phyloP scores from a whole-genome alignment of 2,113 vertebrate species.

The Litocranius walleri region DNA sequence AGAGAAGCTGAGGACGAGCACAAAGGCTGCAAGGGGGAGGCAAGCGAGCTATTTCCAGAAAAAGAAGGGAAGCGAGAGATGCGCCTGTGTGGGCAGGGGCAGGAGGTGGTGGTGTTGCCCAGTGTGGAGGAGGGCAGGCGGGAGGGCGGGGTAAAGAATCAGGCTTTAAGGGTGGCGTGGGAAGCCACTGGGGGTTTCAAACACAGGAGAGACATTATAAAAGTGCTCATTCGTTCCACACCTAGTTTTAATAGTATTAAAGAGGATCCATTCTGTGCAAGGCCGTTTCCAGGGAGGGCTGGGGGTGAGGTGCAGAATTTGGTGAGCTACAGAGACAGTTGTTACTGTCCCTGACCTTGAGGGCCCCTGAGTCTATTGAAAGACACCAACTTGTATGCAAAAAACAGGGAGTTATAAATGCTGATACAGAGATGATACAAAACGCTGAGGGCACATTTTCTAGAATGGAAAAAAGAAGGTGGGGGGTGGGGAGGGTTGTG shows the following conservation, averaged over 20 bases:
- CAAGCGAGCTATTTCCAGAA: fast-evolving
- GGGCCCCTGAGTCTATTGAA: background rate
- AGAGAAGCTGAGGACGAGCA: too few species aligned
- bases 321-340: background rate
- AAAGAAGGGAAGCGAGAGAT: background rate
- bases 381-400: background rate
- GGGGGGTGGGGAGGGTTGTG: fast-evolving
- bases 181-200: background rate
- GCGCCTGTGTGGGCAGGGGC: fast-evolving
- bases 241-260: background rate
- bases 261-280: background rate
- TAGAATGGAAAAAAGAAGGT: background rate
- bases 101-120: fast-evolving
- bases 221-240: background rate
- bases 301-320: background rate
- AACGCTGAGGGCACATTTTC: background rate
- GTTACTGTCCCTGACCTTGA: background rate
- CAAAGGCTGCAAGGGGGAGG: background rate
- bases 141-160: background rate
- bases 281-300: background rate
- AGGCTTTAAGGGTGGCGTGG: background rate
- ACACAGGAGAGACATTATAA: background rate
- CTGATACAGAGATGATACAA: background rate
- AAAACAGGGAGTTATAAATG: background rate
- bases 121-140: too few species aligned